A percentile compares a stretch with the other conserved stretches of the same genome.
Conservation (phyloP, 2,797 vertebrate species). For the Phalanger gymnotis region DNA sequence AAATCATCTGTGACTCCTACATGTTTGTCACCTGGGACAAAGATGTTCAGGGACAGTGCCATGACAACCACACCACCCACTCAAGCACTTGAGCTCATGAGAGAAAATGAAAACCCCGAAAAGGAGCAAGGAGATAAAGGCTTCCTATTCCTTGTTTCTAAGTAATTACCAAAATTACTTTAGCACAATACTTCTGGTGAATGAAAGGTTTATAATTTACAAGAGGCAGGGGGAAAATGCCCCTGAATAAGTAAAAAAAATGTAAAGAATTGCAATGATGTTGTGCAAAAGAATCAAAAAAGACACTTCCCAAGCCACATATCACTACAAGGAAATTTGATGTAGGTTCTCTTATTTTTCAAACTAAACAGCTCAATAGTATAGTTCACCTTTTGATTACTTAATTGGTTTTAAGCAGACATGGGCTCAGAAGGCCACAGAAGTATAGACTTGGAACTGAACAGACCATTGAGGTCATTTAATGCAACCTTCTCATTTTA, state of each 20-base stretch:
- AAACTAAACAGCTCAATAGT: not conserved
- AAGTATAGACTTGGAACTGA: not conserved
- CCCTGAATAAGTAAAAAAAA: slow-evolving; percentile 64
- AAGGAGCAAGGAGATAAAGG: slow-evolving; percentile 84
- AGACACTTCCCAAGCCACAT: not conserved
- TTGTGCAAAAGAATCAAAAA: slow-evolving; percentile 30
- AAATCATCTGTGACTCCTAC: slow-evolving; percentile 87
- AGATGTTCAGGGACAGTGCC: slow-evolving; percentile 81
- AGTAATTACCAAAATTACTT: slow-evolving; percentile 86
- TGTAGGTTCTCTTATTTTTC: slow-evolving; percentile 2
- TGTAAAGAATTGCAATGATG: slow-evolving; percentile 58
- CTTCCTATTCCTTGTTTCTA: slow-evolving; percentile 82
- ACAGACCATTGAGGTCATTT: not conserved
- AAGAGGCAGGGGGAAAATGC: slow-evolving; percentile 20
- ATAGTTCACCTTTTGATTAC: not conserved
- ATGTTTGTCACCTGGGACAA: slow-evolving; percentile 90
- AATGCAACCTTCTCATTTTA: not conserved
- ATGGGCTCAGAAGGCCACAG: not conserved
- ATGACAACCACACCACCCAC: slow-evolving; percentile 86
- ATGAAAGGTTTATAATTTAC: slow-evolving; percentile 77
- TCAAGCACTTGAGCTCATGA: slow-evolving; percentile 81
- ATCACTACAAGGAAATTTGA: slow-evolving; percentile 8
- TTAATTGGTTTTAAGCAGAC: not conserved
- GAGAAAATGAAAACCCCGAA: slow-evolving; percentile 85
- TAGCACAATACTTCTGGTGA: slow-evolving; percentile 75